Conservation (phyloP, 2,888 invertebrate species). For the Dolomedes plantarius region DNA sequence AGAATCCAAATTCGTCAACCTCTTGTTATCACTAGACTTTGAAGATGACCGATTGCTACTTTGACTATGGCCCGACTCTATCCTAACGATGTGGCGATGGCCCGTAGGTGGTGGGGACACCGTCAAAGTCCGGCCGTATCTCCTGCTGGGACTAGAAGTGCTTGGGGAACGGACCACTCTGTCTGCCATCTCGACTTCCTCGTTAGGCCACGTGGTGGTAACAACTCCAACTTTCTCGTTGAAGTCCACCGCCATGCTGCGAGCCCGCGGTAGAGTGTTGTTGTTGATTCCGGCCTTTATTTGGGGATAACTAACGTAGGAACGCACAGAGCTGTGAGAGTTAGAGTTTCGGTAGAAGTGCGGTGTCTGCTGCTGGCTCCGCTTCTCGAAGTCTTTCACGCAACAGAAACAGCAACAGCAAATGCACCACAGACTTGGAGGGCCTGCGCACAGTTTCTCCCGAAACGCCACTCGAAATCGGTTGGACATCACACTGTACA, state of each 20-base stretch:
- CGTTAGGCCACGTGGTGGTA: conserved; percentile 31
- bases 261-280: conserved; percentile 34
- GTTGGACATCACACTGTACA: conserved; percentile 74
- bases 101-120: conserved; percentile 27
- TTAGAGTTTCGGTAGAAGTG: conserved; percentile 60
- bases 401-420: conserved; percentile 71
- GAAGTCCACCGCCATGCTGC: conserved; percentile 50
- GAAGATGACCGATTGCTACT: conserved; percentile 27
- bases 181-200: not conserved
- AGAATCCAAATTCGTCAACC: not conserved
- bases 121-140: conserved; percentile 38
- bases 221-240: conserved; percentile 47
- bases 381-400: conserved; percentile 61
- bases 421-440: conserved; percentile 62
- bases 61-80: conserved; percentile 23
- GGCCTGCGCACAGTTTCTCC: conserved; percentile 67
- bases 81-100: conserved; percentile 7
- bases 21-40: conserved; percentile 13
- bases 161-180: conserved; percentile 17
- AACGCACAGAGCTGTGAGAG: conserved; percentile 66
- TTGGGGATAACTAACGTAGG: conserved; percentile 52
- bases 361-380: conserved; percentile 39
- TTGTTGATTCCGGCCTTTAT: conserved; percentile 26
- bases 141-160: not conserved
- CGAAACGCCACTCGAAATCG: conserved; percentile 75